Conservation (phyloP, 2,113 vertebrate genomes). For the Oncorhynchus keta region DNA sequence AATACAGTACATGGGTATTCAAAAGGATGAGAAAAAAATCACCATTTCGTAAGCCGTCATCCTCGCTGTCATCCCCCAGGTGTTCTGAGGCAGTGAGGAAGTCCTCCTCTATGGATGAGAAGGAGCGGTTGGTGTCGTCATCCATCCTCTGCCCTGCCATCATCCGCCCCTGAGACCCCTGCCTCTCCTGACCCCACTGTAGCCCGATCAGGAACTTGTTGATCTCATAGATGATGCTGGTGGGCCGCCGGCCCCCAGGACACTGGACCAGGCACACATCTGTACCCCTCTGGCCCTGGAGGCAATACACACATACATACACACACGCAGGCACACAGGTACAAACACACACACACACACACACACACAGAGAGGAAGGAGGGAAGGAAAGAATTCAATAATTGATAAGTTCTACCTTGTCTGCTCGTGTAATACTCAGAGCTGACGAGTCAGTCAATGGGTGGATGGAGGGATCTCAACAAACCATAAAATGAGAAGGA, state of each 20-base stretch:
- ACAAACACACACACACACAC: not conserved
- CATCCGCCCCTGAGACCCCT: conserved; percentile 71
- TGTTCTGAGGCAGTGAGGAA: conserved; percentile 94
- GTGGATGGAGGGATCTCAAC: too few relatives aligned
- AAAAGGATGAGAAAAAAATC: conserved; percentile 29
- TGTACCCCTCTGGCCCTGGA: conserved; percentile 79
- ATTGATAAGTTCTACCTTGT: too few relatives aligned
- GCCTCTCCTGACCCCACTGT: conserved; percentile 85
- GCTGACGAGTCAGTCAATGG: not conserved
- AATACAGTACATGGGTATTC: not conserved
- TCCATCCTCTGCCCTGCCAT: conserved; percentile 73
- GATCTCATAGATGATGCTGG: conserved; percentile 88
- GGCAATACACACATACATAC: conserved; percentile 3
- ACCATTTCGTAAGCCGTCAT: conserved; percentile 84
- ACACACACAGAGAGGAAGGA: not conserved
- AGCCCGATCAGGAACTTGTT: conserved; percentile 95
- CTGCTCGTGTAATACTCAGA: not conserved
- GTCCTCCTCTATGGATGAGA: conserved; percentile 96
- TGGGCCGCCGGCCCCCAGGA: conserved; percentile 72
- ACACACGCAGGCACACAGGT: not conserved
- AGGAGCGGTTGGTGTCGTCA: conserved; percentile 92
- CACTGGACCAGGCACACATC: conserved; percentile 90
- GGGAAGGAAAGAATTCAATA: too few relatives aligned
- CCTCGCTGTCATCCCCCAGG: conserved; percentile 89
- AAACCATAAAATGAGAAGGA: too few relatives aligned